These are phyloP conservation scores for Platyscapa corneri DNA, from an alignment of 1,140 invertebrate species.

Conservation along the genomic window DNA sequence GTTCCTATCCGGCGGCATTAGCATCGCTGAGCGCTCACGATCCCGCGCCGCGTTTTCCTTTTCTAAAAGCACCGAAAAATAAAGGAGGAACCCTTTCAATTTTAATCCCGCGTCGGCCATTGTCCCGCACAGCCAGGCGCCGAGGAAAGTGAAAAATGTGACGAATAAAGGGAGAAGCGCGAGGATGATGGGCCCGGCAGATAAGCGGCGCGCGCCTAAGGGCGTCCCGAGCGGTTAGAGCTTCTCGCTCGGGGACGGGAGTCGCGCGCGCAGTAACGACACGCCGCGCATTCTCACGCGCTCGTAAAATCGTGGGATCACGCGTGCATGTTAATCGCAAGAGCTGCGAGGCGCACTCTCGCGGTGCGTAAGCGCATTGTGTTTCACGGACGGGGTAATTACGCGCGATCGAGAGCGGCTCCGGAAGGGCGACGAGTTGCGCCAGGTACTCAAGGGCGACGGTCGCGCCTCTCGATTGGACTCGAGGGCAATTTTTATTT, in stretches of 20 bases:
- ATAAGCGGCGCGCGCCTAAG: constrained; percentile 54
- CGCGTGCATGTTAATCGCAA: background rate
- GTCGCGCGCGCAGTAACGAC: background rate
- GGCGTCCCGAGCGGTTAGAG: constrained; percentile 64
- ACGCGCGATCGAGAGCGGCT: no score
- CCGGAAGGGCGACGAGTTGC: no score
- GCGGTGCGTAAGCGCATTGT: no score
- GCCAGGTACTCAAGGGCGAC: no score
- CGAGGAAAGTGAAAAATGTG: constrained; percentile 12
- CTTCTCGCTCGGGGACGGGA: constrained; percentile 65
- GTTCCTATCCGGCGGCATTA: background rate
- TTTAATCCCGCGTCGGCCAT: background rate
- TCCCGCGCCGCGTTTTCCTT: background rate
- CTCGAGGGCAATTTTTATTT: no score
- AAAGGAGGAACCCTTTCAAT: background rate
- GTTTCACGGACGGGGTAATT: no score
- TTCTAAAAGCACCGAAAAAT: background rate
- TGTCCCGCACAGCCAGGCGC: background rate
- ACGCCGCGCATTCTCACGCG: constrained; percentile 55
- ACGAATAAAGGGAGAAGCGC: constrained; percentile 1
- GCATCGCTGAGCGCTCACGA: background rate
- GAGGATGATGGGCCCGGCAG: background rate
- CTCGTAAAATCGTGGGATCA: constrained; percentile 26
- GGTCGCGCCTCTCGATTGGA: no score
- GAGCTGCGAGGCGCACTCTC: background rate